Conservation (phyloP, 2,113 vertebrate species). For the Psittacula cyanocephala region DNA sequence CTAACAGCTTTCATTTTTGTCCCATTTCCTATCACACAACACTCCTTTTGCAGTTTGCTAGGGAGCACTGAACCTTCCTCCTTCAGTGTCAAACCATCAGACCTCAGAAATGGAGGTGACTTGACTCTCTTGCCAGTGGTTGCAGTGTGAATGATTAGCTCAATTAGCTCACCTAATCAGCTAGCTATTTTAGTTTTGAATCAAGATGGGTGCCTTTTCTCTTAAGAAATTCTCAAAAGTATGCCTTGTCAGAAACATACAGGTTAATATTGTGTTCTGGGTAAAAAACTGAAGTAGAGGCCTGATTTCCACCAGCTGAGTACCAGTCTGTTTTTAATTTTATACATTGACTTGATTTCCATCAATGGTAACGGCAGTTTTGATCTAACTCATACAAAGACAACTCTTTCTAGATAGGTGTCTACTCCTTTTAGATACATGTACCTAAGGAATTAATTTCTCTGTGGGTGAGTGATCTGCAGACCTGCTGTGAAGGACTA, state of each 20-base stretch:
- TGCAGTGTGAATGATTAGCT: background rate
- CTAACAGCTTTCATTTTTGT: background rate
- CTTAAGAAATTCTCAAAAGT: background rate
- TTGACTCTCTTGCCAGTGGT: background rate
- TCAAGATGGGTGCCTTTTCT: background rate
- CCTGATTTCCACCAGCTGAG: background rate
- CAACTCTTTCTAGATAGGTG: background rate
- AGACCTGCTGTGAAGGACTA: background rate
- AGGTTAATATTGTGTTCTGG: rapidly evolving
- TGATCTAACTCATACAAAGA: background rate
- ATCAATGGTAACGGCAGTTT: background rate
- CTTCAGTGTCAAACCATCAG: background rate
- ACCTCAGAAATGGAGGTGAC: background rate
- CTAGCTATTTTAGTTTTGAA: background rate
- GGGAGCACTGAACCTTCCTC: background rate
- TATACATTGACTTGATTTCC: background rate
- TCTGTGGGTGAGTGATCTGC: background rate
- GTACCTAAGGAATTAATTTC: background rate
- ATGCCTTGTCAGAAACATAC: background rate
- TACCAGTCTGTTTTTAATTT: background rate
- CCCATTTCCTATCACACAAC: background rate
- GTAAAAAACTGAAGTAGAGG: background rate
- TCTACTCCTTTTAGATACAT: background rate
- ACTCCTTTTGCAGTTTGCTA: background rate
- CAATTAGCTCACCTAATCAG: background rate